These are phyloP conservation scores for Gymnoscopelus microlampas DNA, from an alignment of 2,797 vertebrate genomes.

Conservation along the genomic window DNA sequence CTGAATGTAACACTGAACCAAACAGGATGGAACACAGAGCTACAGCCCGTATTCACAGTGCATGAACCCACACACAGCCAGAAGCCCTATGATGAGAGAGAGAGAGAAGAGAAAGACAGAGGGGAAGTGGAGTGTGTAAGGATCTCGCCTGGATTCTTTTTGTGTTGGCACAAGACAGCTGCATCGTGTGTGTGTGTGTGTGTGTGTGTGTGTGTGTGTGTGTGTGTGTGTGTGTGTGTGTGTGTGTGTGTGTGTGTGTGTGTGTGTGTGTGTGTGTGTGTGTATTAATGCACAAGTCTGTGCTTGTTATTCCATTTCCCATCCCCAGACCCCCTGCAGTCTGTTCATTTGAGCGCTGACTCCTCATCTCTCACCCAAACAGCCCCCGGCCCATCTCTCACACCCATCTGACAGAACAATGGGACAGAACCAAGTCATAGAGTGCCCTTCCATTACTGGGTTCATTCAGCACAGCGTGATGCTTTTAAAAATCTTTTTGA, in stretches of 20 bases:
- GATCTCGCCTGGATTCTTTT: slow-evolving; percentile 30
- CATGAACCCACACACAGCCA: slow-evolving; percentile 63
- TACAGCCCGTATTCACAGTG: slow-evolving; percentile 52
- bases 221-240: slow-evolving; percentile 14
- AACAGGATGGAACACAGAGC: slow-evolving; percentile 31
- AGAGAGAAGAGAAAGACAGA: slow-evolving; percentile 13
- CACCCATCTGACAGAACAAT: slow-evolving; percentile 50
- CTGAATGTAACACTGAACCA: slow-evolving; percentile 45
- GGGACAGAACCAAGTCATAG: slow-evolving; percentile 55
- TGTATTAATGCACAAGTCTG: no score
- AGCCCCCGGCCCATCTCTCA: slow-evolving; percentile 51
- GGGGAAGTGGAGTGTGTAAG: slow-evolving; percentile 18
- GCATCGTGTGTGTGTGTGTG: slow-evolving; percentile 26
- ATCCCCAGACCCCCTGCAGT: slow-evolving; percentile 38
- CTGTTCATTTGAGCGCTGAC: slow-evolving; percentile 38
- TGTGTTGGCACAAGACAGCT: slow-evolving; percentile 31
- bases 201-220: slow-evolving; percentile 10
- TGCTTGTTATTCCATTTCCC: slow-evolving; percentile 27
- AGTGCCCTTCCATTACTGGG: slow-evolving; percentile 43
- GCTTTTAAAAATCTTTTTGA: no score
- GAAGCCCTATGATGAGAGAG: slow-evolving; percentile 43
- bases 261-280: not conserved
- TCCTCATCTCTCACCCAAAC: slow-evolving; percentile 55
- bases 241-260: slow-evolving; percentile 4
- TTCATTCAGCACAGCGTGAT: not conserved